Evolutionary conservation across 2,888 invertebrate species (phyloP).

Genomic region (Bellardia pandia): DNA sequence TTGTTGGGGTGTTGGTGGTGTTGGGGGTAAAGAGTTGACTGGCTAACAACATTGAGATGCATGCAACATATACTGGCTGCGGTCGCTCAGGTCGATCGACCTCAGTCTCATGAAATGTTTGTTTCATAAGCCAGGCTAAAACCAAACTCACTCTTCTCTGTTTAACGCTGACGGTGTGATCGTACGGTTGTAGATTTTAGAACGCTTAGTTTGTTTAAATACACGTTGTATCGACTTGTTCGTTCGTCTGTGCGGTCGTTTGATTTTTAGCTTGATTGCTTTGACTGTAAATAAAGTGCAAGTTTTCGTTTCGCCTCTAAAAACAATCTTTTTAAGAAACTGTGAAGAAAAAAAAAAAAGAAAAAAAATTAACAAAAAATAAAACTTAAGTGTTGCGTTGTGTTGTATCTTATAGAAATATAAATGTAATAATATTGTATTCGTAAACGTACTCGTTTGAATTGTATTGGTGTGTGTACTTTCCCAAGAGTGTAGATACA

Average conservation of each 20-base stretch:
- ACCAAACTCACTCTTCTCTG: constrained; percentile 68
- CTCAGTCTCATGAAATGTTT: constrained; percentile 41
- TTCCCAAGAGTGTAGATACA: constrained; percentile 77
- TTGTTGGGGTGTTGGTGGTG: constrained; percentile 26
- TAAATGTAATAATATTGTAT: constrained; percentile 9
- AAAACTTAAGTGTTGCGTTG: constrained; percentile 67
- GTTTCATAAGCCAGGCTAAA: constrained; percentile 62
- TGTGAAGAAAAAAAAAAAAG: constrained; percentile 32
- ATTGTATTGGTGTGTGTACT: constrained; percentile 64
- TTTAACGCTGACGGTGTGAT: constrained; percentile 69
- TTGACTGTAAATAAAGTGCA: constrained; percentile 64
- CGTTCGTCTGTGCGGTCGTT: constrained; percentile 52
- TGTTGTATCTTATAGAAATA: constrained; percentile 46
- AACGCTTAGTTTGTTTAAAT: constrained; percentile 49
- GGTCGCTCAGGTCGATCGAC: constrained; percentile 70
- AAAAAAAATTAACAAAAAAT: constrained; percentile 12
- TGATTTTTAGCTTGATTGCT: constrained; percentile 61
- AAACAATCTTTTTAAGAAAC: constrained; percentile 60
- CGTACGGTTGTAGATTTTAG: constrained; percentile 71
- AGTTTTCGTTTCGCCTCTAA: constrained; percentile 62
- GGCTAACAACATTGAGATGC: constrained; percentile 67
- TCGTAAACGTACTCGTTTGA: constrained; percentile 44
- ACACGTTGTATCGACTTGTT: constrained; percentile 31
- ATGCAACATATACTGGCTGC: constrained; percentile 58
- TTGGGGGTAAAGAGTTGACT: constrained; percentile 67